A percentile compares a stretch with the other conserved stretches of the same genome.
These are phyloP conservation scores for Penaeus indicus DNA, from an alignment of 1,140 invertebrate species.

Conservation along the genomic window DNA sequence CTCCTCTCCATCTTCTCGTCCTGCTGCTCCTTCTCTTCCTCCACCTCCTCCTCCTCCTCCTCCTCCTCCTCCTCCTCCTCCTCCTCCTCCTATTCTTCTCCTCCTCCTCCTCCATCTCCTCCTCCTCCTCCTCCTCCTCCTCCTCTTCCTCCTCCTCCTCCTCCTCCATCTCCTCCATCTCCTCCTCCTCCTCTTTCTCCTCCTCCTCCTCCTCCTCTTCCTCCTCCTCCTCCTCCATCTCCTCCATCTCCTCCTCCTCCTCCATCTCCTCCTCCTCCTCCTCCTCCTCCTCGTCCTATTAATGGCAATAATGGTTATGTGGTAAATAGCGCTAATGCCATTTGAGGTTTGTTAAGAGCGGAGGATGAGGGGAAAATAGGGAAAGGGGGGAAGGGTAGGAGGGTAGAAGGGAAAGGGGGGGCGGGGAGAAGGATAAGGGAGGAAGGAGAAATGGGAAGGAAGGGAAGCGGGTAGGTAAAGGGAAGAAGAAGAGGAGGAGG, in stretches of 20 bases:
- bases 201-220: not conserved
- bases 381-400: not conserved
- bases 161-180: too few relatives aligned
- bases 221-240: not conserved
- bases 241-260: not conserved
- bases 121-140: not conserved
- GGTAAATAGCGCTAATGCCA: too few relatives aligned
- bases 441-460: too few relatives aligned
- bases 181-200: not conserved
- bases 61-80: not conserved
- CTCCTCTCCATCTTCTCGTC: not conserved
- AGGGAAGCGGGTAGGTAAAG: too few relatives aligned
- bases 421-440: not conserved
- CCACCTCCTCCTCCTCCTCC: too few relatives aligned
- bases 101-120: too few relatives aligned
- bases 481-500: not conserved
- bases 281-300: not conserved
- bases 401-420: not conserved
- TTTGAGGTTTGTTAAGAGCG: not conserved
- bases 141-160: too few relatives aligned
- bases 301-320: too few relatives aligned
- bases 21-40: not conserved
- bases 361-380: not conserved
- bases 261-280: not conserved
- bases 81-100: not conserved